These are phyloP conservation scores for Tenthredo mesomela DNA, from an alignment of 2,888 invertebrate genomes.

Conservation along the genomic window DNA sequence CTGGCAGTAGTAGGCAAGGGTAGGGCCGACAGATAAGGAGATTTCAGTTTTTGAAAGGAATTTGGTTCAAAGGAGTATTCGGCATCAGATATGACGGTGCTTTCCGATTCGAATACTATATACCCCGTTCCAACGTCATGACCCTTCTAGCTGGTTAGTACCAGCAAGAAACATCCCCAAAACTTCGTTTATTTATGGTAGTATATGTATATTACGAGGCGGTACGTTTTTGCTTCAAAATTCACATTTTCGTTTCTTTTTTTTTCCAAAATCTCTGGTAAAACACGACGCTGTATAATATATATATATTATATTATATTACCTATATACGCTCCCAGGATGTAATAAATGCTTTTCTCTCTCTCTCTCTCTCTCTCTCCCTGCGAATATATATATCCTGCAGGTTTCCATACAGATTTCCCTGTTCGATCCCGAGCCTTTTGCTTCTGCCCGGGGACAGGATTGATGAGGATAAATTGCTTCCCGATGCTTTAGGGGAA, in stretches of 20 bases:
- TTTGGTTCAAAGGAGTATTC: conserved; percentile 36
- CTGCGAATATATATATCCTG: neutral
- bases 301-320: neutral
- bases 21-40: conserved; percentile 36
- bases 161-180: neutral
- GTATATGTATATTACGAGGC: neutral
- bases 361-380: too few relatives aligned
- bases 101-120: conserved; percentile 25
- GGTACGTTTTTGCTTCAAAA: neutral
- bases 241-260: neutral
- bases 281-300: neutral
- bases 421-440: neutral
- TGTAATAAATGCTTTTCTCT: too few relatives aligned
- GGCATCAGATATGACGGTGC: conserved; percentile 48
- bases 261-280: neutral
- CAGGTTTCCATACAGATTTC: neutral
- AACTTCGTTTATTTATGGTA: neutral
- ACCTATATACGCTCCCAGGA: too few relatives aligned
- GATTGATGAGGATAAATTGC: conserved; percentile 28
- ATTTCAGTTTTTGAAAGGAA: conserved; percentile 42
- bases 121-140: neutral
- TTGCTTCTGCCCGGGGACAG: neutral
- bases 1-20: conserved; percentile 33
- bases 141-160: neutral
- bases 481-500: neutral